A percentile compares a stretch with the other conserved stretches of the same genome.
Conservation (phyloP, 2,888 invertebrate genomes). For the Apamea crenata region DNA sequence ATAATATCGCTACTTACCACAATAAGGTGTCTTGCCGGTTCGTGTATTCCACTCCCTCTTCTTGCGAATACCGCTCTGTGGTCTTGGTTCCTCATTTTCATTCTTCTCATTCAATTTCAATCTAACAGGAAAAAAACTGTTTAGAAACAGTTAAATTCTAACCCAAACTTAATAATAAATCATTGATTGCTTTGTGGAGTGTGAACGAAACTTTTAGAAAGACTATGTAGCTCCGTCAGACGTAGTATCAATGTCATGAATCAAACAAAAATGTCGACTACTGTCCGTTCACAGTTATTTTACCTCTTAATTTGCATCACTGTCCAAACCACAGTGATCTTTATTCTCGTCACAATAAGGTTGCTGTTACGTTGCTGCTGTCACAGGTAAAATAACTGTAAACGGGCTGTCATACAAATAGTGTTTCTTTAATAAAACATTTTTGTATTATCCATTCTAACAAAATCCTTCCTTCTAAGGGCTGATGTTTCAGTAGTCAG, state of each 20-base stretch:
- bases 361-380: neutral
- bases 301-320: no score
- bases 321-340: no score
- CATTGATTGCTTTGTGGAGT: neutral
- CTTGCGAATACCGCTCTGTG: slow-evolving; percentile 73
- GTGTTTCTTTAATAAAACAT: neutral
- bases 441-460: neutral
- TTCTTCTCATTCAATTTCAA: slow-evolving; percentile 75
- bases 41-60: slow-evolving; percentile 78
- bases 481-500: no score
- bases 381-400: neutral
- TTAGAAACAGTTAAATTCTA: neutral
- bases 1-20: slow-evolving; percentile 70
- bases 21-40: slow-evolving; percentile 74
- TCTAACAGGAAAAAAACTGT: slow-evolving; percentile 63
- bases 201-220: neutral
- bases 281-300: no score
- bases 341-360: no score
- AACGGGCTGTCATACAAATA: neutral
- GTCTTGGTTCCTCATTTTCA: slow-evolving; percentile 76
- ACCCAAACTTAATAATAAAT: no score
- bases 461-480: neutral
- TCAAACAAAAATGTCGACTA: neutral
- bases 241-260: neutral
- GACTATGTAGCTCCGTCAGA: neutral